phyloP scores from a whole-genome alignment of 2,888 invertebrate genomes.

The Chirona hameri region DNA sequence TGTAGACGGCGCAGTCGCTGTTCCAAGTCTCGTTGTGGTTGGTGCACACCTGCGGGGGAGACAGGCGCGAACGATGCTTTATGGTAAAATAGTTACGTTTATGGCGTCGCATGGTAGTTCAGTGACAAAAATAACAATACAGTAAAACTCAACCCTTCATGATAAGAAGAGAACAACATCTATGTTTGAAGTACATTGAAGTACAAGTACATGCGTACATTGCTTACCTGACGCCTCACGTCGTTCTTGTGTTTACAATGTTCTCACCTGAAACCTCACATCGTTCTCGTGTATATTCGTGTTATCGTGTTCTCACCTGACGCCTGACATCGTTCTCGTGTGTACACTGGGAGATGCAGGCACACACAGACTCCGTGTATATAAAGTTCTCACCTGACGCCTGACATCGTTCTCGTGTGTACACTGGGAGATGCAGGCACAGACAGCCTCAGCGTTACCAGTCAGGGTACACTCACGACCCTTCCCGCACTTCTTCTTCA shows the following conservation, averaged over 20 bases:
- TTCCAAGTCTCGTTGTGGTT: slow-evolving; percentile 93
- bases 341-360: slow-evolving; percentile 82
- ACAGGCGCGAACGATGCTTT: background rate
- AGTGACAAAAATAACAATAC: too few species aligned
- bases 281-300: slow-evolving; percentile 76
- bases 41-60: slow-evolving; percentile 70
- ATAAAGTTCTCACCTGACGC: slow-evolving; percentile 57
- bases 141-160: too few species aligned
- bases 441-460: slow-evolving; percentile 67
- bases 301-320: slow-evolving; percentile 59
- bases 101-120: too few species aligned
- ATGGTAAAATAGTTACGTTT: background rate
- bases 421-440: slow-evolving; percentile 83
- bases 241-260: too few species aligned
- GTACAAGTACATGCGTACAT: too few species aligned
- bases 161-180: too few species aligned
- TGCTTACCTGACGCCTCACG: too few species aligned
- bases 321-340: slow-evolving; percentile 74
- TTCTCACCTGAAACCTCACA: slow-evolving; percentile 57
- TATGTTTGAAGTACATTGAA: too few species aligned
- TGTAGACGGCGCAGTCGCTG: slow-evolving; percentile 91
- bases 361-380: slow-evolving; percentile 71
- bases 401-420: slow-evolving; percentile 75
- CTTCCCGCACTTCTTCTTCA: slow-evolving; percentile 81
- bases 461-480: slow-evolving; percentile 81